These are phyloP conservation scores for Catamblyrhynchus diadema DNA, from an alignment of 2,797 vertebrate genomes.

Conservation along the genomic window DNA sequence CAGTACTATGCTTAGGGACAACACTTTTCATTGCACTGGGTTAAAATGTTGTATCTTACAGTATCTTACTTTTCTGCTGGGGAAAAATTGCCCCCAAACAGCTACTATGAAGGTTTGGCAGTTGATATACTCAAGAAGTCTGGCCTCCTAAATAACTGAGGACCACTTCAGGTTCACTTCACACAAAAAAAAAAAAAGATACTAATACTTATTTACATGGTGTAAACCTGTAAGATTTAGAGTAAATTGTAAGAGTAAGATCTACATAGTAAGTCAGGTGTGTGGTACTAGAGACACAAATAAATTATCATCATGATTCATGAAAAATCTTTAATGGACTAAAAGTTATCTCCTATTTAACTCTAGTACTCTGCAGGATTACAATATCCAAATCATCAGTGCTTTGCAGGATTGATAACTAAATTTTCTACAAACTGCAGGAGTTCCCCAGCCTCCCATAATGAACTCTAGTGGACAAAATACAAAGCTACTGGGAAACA, in stretches of 20 bases:
- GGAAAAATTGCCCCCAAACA: not conserved
- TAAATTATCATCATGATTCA: not conserved
- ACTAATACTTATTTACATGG: not conserved
- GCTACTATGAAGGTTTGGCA: not conserved
- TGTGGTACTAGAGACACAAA: not conserved
- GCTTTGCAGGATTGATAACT: not conserved
- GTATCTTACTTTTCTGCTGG: not conserved
- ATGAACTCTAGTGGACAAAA: not conserved
- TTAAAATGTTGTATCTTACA: not conserved
- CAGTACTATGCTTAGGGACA: not conserved
- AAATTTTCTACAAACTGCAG: not conserved
- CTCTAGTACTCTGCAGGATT: not conserved
- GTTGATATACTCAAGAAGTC: not conserved
- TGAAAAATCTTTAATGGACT: conserved; percentile 34
- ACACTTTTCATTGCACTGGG: not conserved
- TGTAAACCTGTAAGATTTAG: not conserved
- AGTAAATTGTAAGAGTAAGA: not conserved
- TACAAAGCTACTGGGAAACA: not conserved
- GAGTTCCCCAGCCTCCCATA: not conserved
- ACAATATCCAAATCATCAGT: conserved; percentile 4
- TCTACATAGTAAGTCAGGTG: not conserved
- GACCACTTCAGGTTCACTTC: not conserved
- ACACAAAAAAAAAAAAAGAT: not conserved
- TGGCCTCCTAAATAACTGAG: not conserved
- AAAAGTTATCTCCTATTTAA: conserved; percentile 19